Conservation (phyloP, 2,888 invertebrate genomes). For the Tipula unca region DNA sequence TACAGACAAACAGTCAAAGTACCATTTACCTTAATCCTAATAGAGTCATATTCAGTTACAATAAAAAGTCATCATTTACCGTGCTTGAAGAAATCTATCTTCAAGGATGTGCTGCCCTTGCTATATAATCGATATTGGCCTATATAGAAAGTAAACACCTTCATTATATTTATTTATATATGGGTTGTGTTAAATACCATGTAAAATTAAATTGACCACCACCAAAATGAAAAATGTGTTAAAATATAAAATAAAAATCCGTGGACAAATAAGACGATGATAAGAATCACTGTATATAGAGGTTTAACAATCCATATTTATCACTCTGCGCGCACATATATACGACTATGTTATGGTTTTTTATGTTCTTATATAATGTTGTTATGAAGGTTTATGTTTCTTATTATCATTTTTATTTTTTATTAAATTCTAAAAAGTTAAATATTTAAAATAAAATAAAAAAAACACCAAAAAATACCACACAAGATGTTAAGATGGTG, state of each 20-base stretch:
- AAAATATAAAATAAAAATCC: too few species aligned
- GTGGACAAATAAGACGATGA: conserved; percentile 1
- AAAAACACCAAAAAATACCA: neutral
- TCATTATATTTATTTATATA: too few species aligned
- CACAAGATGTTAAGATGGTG: neutral
- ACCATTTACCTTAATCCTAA: too few species aligned
- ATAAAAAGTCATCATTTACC: too few species aligned
- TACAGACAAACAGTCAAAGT: too few species aligned
- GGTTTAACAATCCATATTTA: neutral
- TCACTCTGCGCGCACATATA: neutral
- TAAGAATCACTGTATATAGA: neutral
- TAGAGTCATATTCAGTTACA: too few species aligned
- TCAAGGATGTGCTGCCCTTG: too few species aligned
- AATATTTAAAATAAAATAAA: neutral
- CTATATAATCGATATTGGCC: too few species aligned
- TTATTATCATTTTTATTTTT: neutral
- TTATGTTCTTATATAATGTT: neutral
- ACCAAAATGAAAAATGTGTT: neutral
- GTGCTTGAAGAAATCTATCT: too few species aligned
- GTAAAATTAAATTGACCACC: neutral
- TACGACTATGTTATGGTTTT: neutral
- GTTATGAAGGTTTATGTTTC: conserved; percentile 4
- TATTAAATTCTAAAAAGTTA: neutral
- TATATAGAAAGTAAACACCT: too few species aligned
- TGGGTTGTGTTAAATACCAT: too few species aligned